Conservation (phyloP, 2,113 vertebrate genomes). For the Notarius quadriscutis region DNA sequence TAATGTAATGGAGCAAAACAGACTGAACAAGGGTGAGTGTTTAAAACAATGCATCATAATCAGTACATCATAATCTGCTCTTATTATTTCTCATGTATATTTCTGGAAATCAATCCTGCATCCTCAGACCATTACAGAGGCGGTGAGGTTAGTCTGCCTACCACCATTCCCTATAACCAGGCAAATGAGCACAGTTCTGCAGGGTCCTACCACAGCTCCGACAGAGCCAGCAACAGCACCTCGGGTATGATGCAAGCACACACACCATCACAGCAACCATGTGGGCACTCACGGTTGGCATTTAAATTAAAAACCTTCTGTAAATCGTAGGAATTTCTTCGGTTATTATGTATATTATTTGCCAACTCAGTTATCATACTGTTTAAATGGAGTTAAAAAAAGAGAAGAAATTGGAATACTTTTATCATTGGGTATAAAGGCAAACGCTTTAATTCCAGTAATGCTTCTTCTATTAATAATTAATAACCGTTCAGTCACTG, state of each 20-base stretch:
- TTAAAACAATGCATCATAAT: neutral
- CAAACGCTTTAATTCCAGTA: neutral
- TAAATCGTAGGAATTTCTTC: neutral
- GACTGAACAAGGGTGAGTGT: slow-evolving; percentile 95
- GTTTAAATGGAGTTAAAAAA: neutral
- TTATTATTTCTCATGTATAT: neutral
- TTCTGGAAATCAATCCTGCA: neutral
- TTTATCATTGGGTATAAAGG: neutral
- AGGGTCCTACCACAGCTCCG: slow-evolving; percentile 95
- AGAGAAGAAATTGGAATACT: neutral
- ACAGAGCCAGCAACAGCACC: slow-evolving; percentile 89
- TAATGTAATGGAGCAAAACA: slow-evolving; percentile 99
- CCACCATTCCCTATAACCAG: slow-evolving; percentile 96
- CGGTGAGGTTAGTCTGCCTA: slow-evolving; percentile 80
- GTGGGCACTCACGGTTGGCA: neutral
- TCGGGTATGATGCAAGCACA: slow-evolving; percentile 79
- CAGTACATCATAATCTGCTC: too few relatives aligned
- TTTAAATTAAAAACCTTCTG: neutral
- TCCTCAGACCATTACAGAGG: slow-evolving; percentile 83
- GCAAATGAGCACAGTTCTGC: slow-evolving; percentile 89
- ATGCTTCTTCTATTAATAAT: neutral
- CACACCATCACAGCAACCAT: slow-evolving; percentile 5
- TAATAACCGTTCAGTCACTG: neutral
- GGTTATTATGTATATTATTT: neutral
- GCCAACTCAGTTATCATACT: neutral